Evolutionary conservation across 2,888 invertebrate genomes (phyloP).

Genomic region (Stegana nigrithorax): DNA sequence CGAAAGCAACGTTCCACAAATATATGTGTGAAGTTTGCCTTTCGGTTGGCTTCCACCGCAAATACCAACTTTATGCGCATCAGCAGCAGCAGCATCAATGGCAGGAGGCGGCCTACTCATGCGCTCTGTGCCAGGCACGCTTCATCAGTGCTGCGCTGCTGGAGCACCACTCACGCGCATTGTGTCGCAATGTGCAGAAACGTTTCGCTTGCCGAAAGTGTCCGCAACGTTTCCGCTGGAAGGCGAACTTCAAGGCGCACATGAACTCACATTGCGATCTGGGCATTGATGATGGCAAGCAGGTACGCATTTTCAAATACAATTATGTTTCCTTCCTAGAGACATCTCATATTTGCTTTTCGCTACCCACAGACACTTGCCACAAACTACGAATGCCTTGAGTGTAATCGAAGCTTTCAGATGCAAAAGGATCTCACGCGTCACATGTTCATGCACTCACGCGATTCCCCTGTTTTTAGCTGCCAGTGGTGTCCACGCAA

Average conservation of each 20-base stretch:
- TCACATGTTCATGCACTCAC: slow-evolving; percentile 53
- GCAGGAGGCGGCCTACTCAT: slow-evolving; percentile 70
- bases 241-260: slow-evolving; percentile 60
- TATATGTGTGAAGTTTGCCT: slow-evolving; percentile 61
- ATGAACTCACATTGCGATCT: slow-evolving; percentile 23
- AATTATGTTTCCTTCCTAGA: no score
- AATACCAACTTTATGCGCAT: slow-evolving; percentile 61
- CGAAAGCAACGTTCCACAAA: background rate
- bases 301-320: no score
- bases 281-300: background rate
- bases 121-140: slow-evolving; percentile 70
- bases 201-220: slow-evolving; percentile 61
- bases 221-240: slow-evolving; percentile 64
- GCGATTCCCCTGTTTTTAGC: slow-evolving; percentile 53
- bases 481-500: slow-evolving; percentile 64
- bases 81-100: slow-evolving; percentile 58
- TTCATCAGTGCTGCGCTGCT: slow-evolving; percentile 71
- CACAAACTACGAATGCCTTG: slow-evolving; percentile 38
- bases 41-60: slow-evolving; percentile 48
- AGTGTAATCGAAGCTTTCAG: slow-evolving; percentile 51
- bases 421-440: slow-evolving; percentile 62
- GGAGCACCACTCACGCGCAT: slow-evolving; percentile 70
- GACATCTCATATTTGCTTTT: background rate
- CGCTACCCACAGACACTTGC: background rate
- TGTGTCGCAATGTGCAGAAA: slow-evolving; percentile 61